These are phyloP conservation scores for Brachymystax lenok DNA, from an alignment of 2,797 vertebrate genomes.

Conservation along the genomic window DNA sequence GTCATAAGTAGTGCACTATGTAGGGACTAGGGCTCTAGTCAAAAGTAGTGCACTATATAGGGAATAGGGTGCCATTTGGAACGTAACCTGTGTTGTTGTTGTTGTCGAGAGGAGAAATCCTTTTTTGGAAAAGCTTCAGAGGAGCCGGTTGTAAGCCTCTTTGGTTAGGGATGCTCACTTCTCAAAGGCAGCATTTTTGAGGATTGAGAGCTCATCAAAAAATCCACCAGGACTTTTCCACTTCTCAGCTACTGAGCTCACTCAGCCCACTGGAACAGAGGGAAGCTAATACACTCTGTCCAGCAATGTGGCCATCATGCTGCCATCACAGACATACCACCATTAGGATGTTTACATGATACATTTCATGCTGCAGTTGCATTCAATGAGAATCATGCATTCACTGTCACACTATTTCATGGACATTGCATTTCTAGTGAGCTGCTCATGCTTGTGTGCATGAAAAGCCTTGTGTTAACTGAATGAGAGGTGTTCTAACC, in stretches of 20 bases:
- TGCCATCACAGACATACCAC: constrained; percentile 15
- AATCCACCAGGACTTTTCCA: constrained; percentile 28
- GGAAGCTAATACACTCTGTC: constrained; percentile 35
- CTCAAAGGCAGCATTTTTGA: constrained; percentile 71
- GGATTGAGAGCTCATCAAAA: constrained; percentile 57
- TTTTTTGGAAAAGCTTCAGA: constrained; percentile 77
- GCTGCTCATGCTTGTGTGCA: neutral
- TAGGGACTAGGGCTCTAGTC: too few relatives aligned
- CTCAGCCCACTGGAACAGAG: constrained; percentile 49
- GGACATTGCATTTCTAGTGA: neutral
- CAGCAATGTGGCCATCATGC: constrained; percentile 26
- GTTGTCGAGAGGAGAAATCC: constrained; percentile 72
- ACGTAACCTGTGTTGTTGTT: constrained; percentile 59
- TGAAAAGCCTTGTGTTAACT: neutral
- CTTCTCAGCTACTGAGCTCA: constrained; percentile 54
- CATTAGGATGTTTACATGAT: neutral
- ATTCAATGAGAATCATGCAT: neutral
- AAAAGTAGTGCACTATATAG: neutral
- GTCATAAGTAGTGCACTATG: neutral
- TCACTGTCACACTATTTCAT: neutral
- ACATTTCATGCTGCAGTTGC: neutral
- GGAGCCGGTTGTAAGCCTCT: constrained; percentile 71
- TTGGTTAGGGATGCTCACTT: constrained; percentile 68
- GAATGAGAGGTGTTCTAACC: neutral
- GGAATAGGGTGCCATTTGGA: neutral